These are phyloP conservation scores for Heliconius himera DNA, from an alignment of 1,140 invertebrate genomes.

Conservation along the genomic window DNA sequence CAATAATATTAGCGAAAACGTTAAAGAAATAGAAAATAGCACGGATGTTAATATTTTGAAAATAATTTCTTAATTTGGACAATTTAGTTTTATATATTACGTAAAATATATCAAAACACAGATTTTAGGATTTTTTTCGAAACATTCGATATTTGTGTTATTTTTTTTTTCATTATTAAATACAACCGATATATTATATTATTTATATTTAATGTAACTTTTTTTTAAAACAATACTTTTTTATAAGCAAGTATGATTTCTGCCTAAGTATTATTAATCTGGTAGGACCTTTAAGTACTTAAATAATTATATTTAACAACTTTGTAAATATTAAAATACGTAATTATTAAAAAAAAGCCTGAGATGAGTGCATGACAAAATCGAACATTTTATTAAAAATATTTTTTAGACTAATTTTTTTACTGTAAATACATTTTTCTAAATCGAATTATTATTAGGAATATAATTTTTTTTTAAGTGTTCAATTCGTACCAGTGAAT, in stretches of 20 bases:
- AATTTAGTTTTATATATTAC: no score
- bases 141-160: no score
- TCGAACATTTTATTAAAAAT: neutral
- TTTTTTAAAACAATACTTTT: neutral
- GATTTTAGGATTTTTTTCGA: no score
- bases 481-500: neutral
- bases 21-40: neutral
- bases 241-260: neutral
- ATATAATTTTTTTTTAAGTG: neutral
- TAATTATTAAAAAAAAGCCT: neutral
- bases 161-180: no score
- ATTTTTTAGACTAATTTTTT: neutral
- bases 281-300: neutral
- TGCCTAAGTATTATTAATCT: neutral
- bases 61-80: no score
- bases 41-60: neutral
- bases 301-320: neutral
- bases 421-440: neutral
- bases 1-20: no score
- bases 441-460: neutral
- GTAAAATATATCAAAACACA: no score
- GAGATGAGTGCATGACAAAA: conserved; percentile 7
- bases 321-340: neutral
- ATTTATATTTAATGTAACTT: neutral
- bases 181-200: no score